phyloP scores from a whole-genome alignment of 2,113 vertebrate species.

The Platanista minor region DNA sequence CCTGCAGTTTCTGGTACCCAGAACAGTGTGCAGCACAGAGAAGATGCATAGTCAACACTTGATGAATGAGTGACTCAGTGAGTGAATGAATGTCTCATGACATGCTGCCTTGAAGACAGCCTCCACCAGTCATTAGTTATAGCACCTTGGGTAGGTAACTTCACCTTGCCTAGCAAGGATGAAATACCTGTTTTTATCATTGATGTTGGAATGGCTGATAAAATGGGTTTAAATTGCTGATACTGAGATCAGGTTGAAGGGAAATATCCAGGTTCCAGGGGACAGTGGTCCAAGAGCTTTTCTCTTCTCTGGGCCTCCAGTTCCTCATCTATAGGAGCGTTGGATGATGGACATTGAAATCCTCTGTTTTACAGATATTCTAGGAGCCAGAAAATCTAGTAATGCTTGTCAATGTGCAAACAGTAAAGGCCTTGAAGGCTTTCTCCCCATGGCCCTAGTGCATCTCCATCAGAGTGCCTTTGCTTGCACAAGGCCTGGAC shows the following conservation, averaged over 20 bases:
- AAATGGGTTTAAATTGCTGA: not conserved
- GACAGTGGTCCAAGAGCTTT: not conserved
- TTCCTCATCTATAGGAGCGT: not conserved
- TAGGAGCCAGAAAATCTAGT: too few species aligned
- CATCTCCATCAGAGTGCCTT: not conserved
- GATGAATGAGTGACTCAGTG: not conserved
- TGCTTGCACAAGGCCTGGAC: not conserved
- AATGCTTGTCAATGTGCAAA: rapidly evolving
- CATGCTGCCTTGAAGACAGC: not conserved
- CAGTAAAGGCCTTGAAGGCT: not conserved
- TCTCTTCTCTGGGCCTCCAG: not conserved
- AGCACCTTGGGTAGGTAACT: not conserved
- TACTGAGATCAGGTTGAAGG: not conserved
- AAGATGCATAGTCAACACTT: not conserved
- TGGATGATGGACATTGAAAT: rapidly evolving
- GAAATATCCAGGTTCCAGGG: not conserved
- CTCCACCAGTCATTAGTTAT: rapidly evolving
- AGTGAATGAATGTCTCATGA: not conserved
- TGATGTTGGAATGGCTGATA: not conserved
- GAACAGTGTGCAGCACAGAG: rapidly evolving
- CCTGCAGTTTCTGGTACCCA: not conserved
- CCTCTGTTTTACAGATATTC: not conserved
- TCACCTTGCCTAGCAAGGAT: not conserved
- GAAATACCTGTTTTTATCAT: not conserved
- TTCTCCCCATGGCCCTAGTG: too few species aligned